Evolutionary conservation across 2,888 invertebrate species (phyloP).

Genomic region (Plebejus anna): DNA sequence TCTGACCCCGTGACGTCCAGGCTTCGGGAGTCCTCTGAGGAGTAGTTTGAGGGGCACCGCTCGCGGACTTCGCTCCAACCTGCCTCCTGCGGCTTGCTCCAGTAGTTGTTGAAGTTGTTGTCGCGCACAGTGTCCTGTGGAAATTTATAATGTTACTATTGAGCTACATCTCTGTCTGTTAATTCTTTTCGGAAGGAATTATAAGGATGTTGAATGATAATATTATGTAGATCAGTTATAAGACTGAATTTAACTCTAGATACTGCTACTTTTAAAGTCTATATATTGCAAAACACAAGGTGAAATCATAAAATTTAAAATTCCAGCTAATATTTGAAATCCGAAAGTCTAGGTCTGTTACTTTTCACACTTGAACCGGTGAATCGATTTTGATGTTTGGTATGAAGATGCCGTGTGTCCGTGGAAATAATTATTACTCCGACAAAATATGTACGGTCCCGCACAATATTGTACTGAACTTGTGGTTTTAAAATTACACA

Average conservation of each 20-base stretch:
- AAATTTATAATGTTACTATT: neutral
- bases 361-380: no score
- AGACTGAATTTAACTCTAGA: neutral
- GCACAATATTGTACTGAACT: no score
- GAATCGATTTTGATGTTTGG: no score
- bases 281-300: no score
- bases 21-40: slow-evolving; percentile 72
- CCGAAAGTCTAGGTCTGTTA: neutral
- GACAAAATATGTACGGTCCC: no score
- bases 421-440: no score
- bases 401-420: no score
- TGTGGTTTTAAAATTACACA: no score
- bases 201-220: no score
- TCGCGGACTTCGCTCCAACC: slow-evolving; percentile 61
- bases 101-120: slow-evolving; percentile 69
- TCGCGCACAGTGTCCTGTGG: slow-evolving; percentile 62
- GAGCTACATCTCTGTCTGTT: neutral
- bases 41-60: slow-evolving; percentile 63
- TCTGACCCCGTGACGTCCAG: slow-evolving; percentile 77
- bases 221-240: neutral
- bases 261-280: no score
- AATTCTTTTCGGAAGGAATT: neutral
- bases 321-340: neutral
- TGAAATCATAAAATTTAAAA: no score
- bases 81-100: slow-evolving; percentile 65